Percentiles rank a stretch among this genome's conserved stretches.
phyloP scores from a whole-genome alignment of 2,888 invertebrate genomes.

The Nomada lathburiana region DNA sequence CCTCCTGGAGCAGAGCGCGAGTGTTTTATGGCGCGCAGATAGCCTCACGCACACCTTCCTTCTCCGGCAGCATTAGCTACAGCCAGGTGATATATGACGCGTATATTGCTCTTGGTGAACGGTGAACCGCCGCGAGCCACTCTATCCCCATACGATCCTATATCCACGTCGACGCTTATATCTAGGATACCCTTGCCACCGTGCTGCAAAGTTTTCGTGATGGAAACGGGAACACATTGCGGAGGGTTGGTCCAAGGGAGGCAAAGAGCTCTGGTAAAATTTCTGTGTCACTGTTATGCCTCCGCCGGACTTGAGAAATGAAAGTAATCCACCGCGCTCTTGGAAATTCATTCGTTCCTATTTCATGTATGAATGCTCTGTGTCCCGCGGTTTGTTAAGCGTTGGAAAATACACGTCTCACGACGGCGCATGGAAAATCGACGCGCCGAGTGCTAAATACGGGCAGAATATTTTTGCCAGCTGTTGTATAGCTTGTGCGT shows the following conservation, averaged over 20 bases:
- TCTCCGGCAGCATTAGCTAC: conserved; percentile 74
- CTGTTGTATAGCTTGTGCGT: no score
- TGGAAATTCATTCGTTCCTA: no score
- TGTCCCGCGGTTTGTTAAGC: no score
- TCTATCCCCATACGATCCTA: conserved; percentile 69
- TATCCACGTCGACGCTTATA: conserved; percentile 68
- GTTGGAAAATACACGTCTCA: no score
- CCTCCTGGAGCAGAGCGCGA: conserved; percentile 70
- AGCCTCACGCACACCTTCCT: conserved; percentile 81
- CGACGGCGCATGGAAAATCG: no score
- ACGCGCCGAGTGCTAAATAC: no score
- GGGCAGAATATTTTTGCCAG: no score
- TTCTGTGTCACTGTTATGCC: neutral
- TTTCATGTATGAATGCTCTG: no score
- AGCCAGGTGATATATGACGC: conserved; percentile 78
- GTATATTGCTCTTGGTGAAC: conserved; percentile 73
- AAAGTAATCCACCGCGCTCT: no score
- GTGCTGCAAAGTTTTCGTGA: conserved; percentile 3
- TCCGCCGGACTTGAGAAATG: no score
- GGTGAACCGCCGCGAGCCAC: conserved; percentile 68
- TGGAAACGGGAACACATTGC: no score
- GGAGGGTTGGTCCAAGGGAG: no score
- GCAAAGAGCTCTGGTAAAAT: conserved; percentile 2
- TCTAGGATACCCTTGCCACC: conserved; percentile 55
- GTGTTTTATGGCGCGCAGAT: conserved; percentile 80